phyloP scores from a whole-genome alignment of 2,888 invertebrate genomes.

The Xestia c-nigrum region DNA sequence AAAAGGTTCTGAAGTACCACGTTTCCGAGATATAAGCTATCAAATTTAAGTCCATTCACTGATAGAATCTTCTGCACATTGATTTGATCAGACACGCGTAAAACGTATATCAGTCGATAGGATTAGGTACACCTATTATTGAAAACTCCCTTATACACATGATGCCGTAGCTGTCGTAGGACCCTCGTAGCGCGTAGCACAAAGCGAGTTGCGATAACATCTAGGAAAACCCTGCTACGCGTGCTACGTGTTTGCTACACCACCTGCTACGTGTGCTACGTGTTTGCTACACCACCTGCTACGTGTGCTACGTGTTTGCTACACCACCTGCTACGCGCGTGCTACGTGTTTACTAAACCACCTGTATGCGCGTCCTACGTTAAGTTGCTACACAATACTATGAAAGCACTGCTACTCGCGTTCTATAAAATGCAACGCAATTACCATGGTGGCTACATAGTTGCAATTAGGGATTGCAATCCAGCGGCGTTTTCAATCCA shows the following conservation, averaged over 20 bases:
- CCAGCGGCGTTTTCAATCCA: too few relatives aligned
- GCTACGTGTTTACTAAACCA: background rate
- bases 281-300: background rate
- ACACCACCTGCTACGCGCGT: background rate
- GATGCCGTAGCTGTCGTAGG: background rate
- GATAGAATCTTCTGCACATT: too few relatives aligned
- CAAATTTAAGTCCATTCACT: too few relatives aligned
- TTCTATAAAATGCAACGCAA: background rate
- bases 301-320: background rate
- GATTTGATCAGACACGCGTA: too few relatives aligned
- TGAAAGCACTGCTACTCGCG: background rate
- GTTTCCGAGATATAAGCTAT: too few relatives aligned
- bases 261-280: background rate
- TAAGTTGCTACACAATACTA: background rate
- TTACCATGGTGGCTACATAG: background rate
- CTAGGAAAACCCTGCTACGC: background rate
- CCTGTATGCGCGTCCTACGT: background rate
- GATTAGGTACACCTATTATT: background rate
- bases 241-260: background rate
- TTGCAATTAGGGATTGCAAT: too few relatives aligned
- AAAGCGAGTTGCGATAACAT: background rate
- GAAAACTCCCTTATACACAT: background rate
- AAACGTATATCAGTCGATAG: too few relatives aligned
- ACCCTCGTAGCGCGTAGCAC: background rate
- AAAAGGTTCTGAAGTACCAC: too few relatives aligned